Percentiles rank a stretch among this genome's conserved stretches.
These are phyloP conservation scores for Dryobates pubescens DNA, from an alignment of 2,797 vertebrate species.

Conservation along the genomic window DNA sequence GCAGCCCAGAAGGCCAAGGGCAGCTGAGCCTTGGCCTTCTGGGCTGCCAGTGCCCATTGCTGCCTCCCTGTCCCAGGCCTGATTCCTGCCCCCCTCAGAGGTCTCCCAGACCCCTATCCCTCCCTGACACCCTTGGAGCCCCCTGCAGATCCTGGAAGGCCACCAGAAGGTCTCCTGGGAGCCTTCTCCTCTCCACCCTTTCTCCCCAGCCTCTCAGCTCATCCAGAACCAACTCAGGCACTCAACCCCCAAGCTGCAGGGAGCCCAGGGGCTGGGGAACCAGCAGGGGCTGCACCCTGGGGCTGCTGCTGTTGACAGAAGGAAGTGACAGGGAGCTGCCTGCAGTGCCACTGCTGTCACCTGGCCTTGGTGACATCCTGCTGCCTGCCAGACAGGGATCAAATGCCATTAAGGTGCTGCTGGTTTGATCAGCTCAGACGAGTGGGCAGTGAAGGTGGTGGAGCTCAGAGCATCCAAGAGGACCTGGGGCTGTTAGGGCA, in stretches of 20 bases:
- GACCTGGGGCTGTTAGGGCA: accelerated
- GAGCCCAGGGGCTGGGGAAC: background rate
- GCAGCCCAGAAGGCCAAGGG: too few species aligned
- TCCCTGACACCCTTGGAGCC: background rate
- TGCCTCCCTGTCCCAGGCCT: too few species aligned
- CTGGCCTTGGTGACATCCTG: background rate
- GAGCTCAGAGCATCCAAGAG: background rate
- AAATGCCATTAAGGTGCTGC: background rate
- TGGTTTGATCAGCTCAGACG: background rate
- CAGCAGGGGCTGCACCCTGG: background rate
- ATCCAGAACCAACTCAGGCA: background rate
- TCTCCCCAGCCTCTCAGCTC: too few species aligned
- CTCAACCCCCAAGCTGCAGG: background rate
- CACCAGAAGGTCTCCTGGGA: too few species aligned
- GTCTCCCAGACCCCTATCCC: too few species aligned
- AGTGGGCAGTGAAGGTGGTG: background rate
- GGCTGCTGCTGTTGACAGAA: background rate
- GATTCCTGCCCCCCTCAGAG: too few species aligned
- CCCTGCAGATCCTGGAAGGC: too few species aligned
- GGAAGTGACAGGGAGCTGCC: background rate
- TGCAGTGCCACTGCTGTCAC: accelerated
- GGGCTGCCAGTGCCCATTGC: too few species aligned
- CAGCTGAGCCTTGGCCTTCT: too few species aligned
- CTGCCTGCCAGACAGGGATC: background rate
- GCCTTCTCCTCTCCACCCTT: too few species aligned